phyloP scores from a whole-genome alignment of 2,113 vertebrate species.

The Ammodytes marinus region DNA sequence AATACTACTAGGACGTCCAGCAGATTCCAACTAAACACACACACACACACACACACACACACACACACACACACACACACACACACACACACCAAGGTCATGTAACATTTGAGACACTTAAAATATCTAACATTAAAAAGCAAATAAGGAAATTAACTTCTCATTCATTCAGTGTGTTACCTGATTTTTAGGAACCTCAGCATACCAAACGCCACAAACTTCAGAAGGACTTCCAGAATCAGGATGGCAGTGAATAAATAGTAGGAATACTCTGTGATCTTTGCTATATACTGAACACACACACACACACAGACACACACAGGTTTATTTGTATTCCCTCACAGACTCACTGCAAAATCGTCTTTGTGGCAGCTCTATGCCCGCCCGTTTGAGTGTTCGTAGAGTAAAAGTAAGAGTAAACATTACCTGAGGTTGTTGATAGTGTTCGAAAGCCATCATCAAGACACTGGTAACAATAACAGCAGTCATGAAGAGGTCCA shows the following conservation, averaged over 20 bases:
- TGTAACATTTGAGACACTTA: background rate
- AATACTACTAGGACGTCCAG: background rate
- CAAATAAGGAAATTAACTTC: background rate
- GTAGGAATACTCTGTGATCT: background rate
- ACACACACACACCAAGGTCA: no score
- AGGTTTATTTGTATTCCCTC: background rate
- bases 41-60: background rate
- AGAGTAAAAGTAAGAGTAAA: background rate
- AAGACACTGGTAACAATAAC: background rate
- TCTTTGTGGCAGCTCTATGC: background rate
- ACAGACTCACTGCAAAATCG: background rate
- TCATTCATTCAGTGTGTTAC: background rate
- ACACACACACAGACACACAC: constrained; percentile 2
- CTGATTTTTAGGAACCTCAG: background rate
- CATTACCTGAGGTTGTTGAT: constrained; percentile 9
- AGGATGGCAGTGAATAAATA: background rate
- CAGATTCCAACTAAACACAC: constrained; percentile 22
- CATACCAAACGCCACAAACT: constrained; percentile 4
- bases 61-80: no score
- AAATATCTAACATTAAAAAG: background rate
- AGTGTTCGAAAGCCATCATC: constrained; percentile 1
- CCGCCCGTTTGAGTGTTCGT: no score
- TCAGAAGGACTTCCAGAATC: background rate
- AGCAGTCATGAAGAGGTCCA: constrained; percentile 18
- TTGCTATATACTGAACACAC: background rate